These are phyloP conservation scores for Pachycephus smyrnensis DNA, from an alignment of 2,888 invertebrate species.

Conservation along the genomic window DNA sequence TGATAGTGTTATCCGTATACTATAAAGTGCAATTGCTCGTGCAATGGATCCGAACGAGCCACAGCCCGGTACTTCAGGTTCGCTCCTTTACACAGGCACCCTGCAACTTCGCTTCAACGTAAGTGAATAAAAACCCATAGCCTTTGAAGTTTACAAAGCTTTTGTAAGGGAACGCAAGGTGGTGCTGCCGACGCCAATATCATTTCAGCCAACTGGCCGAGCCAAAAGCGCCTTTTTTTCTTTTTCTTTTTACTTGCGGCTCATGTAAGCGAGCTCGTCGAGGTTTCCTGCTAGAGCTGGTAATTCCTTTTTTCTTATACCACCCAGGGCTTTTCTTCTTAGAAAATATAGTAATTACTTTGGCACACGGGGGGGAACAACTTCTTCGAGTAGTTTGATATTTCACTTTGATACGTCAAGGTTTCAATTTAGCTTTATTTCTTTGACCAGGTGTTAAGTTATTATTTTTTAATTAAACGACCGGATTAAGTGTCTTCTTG, in stretches of 20 bases:
- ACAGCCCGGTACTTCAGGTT: constrained; percentile 34
- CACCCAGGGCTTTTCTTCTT: background rate
- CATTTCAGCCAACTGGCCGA: background rate
- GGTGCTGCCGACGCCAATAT: background rate
- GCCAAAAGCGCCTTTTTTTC: background rate
- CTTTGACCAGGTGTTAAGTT: too few species aligned
- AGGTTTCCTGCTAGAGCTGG: background rate
- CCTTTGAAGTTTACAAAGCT: constrained; percentile 28
- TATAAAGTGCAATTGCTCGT: constrained; percentile 14
- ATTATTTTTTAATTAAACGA: too few species aligned
- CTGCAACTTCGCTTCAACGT: constrained; percentile 65
- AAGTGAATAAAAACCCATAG: constrained; percentile 41
- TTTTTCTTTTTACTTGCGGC: background rate
- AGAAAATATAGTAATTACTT: too few species aligned
- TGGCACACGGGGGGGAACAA: too few species aligned
- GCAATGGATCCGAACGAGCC: constrained; percentile 48
- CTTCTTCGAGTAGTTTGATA: too few species aligned
- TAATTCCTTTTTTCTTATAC: background rate
- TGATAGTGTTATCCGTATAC: background rate
- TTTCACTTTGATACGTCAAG: too few species aligned
- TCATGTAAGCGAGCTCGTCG: background rate
- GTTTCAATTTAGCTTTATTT: too few species aligned
- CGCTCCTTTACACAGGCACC: constrained; percentile 51
- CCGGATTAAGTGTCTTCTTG: too few species aligned
- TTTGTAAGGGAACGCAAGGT: background rate